Conservation (phyloP, 2,797 vertebrate species). For the Phrynocephalus guinanensis region DNA sequence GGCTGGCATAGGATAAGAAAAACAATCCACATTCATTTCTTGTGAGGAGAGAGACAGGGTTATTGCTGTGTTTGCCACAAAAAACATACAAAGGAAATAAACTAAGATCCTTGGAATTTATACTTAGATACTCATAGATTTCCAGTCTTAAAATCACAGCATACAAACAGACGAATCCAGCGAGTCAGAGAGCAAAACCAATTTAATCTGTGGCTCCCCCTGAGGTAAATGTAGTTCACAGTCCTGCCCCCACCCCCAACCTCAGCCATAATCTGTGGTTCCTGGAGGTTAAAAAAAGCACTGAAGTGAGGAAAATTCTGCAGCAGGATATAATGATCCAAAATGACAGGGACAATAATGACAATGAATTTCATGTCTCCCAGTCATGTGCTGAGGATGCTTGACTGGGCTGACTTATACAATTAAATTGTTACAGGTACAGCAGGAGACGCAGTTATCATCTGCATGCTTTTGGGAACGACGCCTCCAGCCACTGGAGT, state of each 20-base stretch:
- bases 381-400: slow-evolving; percentile 93
- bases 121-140: slow-evolving; percentile 79
- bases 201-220: slow-evolving; percentile 91
- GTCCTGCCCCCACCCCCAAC: slow-evolving; percentile 82
- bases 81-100: slow-evolving; percentile 55
- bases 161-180: slow-evolving; percentile 85
- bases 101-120: slow-evolving; percentile 51
- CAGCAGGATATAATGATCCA: slow-evolving; percentile 94
- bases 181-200: slow-evolving; percentile 87
- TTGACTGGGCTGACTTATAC: slow-evolving; percentile 96
- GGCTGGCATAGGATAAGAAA: slow-evolving; percentile 26
- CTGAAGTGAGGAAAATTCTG: slow-evolving; percentile 95
- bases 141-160: slow-evolving; percentile 77
- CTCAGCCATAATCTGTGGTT: slow-evolving; percentile 87
- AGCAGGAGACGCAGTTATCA: slow-evolving; percentile 85
- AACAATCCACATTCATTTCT: slow-evolving; percentile 53
- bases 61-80: background rate
- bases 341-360: slow-evolving; percentile 99
- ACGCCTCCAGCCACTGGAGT: slow-evolving; percentile 73
- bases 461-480: slow-evolving; percentile 81
- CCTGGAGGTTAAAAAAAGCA: slow-evolving; percentile 94
- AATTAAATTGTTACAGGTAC: slow-evolving; percentile 99
- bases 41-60: background rate
- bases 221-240: slow-evolving; percentile 87
- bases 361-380: slow-evolving; percentile 99